A percentile compares a stretch with the other conserved stretches of the same genome.
These are phyloP conservation scores for Cerastoderma edule DNA, from an alignment of 2,888 invertebrate genomes.

Conservation along the genomic window DNA sequence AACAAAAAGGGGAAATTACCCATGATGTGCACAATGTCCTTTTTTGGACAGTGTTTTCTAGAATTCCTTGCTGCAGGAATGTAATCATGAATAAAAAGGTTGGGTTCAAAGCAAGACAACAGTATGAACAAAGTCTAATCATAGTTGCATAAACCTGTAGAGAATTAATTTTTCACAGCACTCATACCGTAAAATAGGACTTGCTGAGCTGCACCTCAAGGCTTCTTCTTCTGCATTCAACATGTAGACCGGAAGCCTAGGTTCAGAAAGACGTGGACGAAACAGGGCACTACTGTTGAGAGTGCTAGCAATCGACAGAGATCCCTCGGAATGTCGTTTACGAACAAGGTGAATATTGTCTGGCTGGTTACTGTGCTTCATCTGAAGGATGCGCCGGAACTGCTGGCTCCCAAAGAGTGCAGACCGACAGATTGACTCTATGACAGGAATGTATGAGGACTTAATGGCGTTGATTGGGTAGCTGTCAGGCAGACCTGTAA, in stretches of 20 bases:
- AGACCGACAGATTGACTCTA: slow-evolving; percentile 71
- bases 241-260: slow-evolving; percentile 36
- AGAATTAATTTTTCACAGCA: not conserved
- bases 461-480: slow-evolving; percentile 78
- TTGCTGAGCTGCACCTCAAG: slow-evolving; percentile 54
- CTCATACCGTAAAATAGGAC: slow-evolving; percentile 49
- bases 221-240: slow-evolving; percentile 35
- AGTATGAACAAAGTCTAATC: too few species aligned
- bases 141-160: too few species aligned
- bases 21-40: too few species aligned
- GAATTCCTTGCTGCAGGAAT: too few species aligned
- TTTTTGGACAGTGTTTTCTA: too few species aligned
- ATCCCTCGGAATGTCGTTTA: slow-evolving; percentile 58
- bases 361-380: slow-evolving; percentile 53
- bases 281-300: slow-evolving; percentile 50
- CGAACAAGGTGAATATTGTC: slow-evolving; percentile 37
- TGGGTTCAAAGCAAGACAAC: too few species aligned
- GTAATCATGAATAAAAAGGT: too few species aligned
- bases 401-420: slow-evolving; percentile 58
- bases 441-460: slow-evolving; percentile 76
- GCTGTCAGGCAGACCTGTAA: slow-evolving; percentile 72
- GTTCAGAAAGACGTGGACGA: slow-evolving; percentile 48
- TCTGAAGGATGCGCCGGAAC: slow-evolving; percentile 57
- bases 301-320: slow-evolving; percentile 46
- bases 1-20: too few species aligned